Evolutionary conservation across 2,797 vertebrate species (phyloP), one percentile per base, ranked within the genome.

Genomic region (Melanitta fusca): DNA sequence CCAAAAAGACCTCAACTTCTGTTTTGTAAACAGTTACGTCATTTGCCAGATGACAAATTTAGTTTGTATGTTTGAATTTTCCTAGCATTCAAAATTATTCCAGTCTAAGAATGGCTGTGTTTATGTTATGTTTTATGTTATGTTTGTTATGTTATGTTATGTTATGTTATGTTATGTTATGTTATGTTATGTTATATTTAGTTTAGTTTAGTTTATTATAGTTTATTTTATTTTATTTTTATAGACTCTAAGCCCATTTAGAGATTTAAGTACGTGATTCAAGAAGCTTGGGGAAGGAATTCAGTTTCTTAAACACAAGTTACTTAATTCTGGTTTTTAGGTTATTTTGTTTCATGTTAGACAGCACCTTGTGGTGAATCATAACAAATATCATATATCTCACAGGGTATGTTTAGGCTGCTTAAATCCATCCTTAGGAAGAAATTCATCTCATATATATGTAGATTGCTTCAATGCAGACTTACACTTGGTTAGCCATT

Each of bases 391-490:
- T 45, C 41, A 65, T 36, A 71, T 57, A 82, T 72, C 32, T 62
- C 57, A 66, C 24, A 53, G 58, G 32, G 39, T 83, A 22, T 41
- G 81, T 73, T 71, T 38, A 88, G 65, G 45, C 25, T 89, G 49
- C n/a, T 73, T 68, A 92, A 91, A 94, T 25, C 25, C 41, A 64
- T 86, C 30, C 27, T 66, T 71, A 45, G 24, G 57, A 95, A 68
- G 30, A 93, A 89, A 89, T 89, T 88, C 64, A 85, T 91, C 61
- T 96, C 60, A 64, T 57, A 80, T 84, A 86, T 81, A 81, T 60
- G 73, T 71, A 88, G 91, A 61, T 57, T 93, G 64, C 79, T 91
- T 80, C 79, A 93, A 74, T 27, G 85, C 24, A 83, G 69, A 69
- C 53, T 88, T 54, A 88, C 17, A 78, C 80, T 89, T 36, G 82